Evolutionary conservation across 2,888 invertebrate species (phyloP).

Genomic region (Baccha elongata): DNA sequence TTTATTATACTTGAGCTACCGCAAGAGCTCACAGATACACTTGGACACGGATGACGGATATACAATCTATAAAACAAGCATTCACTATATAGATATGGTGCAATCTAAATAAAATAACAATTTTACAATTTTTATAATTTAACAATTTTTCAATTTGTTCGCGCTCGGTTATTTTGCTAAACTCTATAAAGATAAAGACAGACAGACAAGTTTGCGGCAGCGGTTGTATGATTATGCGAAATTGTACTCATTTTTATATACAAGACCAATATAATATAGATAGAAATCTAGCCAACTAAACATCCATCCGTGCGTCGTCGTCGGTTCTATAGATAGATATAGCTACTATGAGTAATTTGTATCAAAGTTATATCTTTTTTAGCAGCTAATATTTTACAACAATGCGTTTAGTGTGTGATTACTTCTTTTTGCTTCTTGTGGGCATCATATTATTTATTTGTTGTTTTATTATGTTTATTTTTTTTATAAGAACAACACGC

Average conservation of each 20-base stretch:
- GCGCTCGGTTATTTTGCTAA: background rate
- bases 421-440: slow-evolving; percentile 31
- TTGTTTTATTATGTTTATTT: slow-evolving; percentile 1
- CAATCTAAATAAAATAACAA: slow-evolving; percentile 65
- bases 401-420: slow-evolving; percentile 56
- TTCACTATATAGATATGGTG: background rate
- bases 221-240: slow-evolving; percentile 47
- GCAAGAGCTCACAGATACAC: background rate
- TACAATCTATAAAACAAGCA: slow-evolving; percentile 15
- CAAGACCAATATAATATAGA: background rate
- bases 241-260: slow-evolving; percentile 37
- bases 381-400: slow-evolving; percentile 44
- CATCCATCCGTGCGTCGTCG: background rate
- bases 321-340: slow-evolving; percentile 2
- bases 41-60: too few species aligned
- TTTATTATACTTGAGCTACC: slow-evolving; percentile 5
- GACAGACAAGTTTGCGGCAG: slow-evolving; percentile 42
- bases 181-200: background rate
- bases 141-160: slow-evolving; percentile 58
- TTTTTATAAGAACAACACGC: slow-evolving; percentile 36
- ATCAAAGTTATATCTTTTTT: slow-evolving; percentile 47
- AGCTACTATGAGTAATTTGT: slow-evolving; percentile 56
- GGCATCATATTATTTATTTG: slow-evolving; percentile 15
- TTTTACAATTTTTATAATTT: slow-evolving; percentile 62
- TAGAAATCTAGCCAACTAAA: background rate